Evolutionary conservation across 2,888 invertebrate species (phyloP), one percentile per base, ranked within the genome.

Genomic region (Sphinx pinastri): DNA sequence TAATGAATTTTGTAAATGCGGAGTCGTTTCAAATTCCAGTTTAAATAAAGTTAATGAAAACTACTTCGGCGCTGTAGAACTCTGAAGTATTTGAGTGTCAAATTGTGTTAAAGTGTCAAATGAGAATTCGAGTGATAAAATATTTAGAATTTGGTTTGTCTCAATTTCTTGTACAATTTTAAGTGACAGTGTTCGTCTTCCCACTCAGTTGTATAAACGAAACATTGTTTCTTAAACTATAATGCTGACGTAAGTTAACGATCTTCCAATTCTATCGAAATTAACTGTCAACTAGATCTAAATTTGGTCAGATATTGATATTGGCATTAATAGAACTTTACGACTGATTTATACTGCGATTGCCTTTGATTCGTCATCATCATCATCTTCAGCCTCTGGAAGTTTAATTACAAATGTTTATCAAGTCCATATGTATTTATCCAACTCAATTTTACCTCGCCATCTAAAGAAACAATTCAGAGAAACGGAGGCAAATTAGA

Each of bases 401-500:
- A 38, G 38, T 38, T 8, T 5, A 0, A 5, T 38, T 38, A 47
- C 45, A 60, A 6, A 14, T 47, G 25, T 2, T 25, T 25, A 60
- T 38, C 45, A 38, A 59, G 6, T 45, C 60, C n/a, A n/a, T 2
- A 3, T 38, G 6, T 38, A 38, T 19, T 16, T 12, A 60, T 60
- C 19, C 19, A 19, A 3, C 63, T 63, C 49, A 49, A 63, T 19
- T 19, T 7, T 47, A 49, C 12, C 12, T 16, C 16, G 45, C 45
- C 38, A 38, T 58, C 58, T 31, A 13, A 63, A 47, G 63, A 63
- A 63, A 63, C 63, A 63, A 63, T 63, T 63, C 25, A 58, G 25
- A 66, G n/a, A 55, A 67, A 67, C 67, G 38, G 52, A 67, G 54
- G 52, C 51, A 67, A 31, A 63, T 67, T 67, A 67, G n/a, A 67